Percentiles rank a stretch among this genome's conserved stretches.
These are phyloP conservation scores for Styela plicata DNA, from an alignment of 23 tunicate species.

Conservation along the genomic window DNA sequence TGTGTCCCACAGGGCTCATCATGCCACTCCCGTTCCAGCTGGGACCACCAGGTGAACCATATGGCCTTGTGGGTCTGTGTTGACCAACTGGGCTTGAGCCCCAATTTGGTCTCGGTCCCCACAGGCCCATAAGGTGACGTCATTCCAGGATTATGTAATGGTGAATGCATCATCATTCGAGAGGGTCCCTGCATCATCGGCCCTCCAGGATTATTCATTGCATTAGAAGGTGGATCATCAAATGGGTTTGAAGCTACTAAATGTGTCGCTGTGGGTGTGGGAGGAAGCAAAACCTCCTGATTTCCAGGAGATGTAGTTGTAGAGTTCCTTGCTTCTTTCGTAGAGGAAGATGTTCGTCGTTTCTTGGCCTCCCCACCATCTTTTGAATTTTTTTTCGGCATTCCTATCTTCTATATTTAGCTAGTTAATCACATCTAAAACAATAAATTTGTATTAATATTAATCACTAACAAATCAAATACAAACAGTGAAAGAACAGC, in stretches of 20 bases:
- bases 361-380: conserved; percentile 19
- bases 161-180: conserved; percentile 17
- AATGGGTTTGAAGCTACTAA: conserved; percentile 89
- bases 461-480: no score
- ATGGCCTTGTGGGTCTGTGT: neutral
- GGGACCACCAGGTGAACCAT: neutral
- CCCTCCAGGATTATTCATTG: neutral
- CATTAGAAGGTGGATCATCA: conserved; percentile 68
- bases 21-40: neutral
- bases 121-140: neutral
- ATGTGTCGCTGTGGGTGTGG: conserved; percentile 82
- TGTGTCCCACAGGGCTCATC: neutral
- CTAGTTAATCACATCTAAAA: no score
- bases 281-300: conserved; percentile 70
- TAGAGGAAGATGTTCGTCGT: neutral
- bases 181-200: conserved; percentile 12
- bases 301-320: conserved; percentile 39
- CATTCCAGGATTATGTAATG: neutral
- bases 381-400: conserved; percentile 21
- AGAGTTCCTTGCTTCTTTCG: neutral
- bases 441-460: no score
- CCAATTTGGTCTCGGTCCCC: neutral
- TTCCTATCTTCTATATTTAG: no score
- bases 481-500: no score
- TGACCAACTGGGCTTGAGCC: neutral